phyloP scores from a whole-genome alignment of 2,888 invertebrate genomes.

The Ischnura elegans region DNA sequence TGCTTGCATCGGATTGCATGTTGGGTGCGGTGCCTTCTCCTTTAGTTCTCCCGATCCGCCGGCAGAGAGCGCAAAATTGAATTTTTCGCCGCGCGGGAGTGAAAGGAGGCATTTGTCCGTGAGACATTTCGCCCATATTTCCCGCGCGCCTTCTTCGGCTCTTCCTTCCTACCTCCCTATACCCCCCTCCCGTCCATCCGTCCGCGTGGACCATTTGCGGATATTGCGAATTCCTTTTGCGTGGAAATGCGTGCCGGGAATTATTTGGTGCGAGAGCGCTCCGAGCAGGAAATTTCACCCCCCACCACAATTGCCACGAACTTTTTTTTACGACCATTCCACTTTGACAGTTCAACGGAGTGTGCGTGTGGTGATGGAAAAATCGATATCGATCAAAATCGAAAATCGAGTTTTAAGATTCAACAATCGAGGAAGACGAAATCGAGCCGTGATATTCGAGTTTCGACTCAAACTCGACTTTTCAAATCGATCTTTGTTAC shows the following conservation, averaged over 20 bases:
- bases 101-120: not conserved
- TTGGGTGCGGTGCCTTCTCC: not conserved
- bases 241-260: conserved; percentile 4
- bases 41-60: not conserved
- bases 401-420: too few species aligned
- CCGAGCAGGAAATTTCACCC: not conserved
- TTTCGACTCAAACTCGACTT: too few species aligned
- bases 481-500: too few species aligned
- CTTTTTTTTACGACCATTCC: too few species aligned
- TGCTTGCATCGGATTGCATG: not conserved
- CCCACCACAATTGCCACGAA: not conserved
- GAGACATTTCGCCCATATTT: not conserved
- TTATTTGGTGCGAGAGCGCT: not conserved
- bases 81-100: conserved; percentile 5
- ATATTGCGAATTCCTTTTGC: conserved; percentile 27
- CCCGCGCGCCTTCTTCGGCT: not conserved
- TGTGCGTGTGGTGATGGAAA: too few species aligned
- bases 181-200: not conserved
- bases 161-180: not conserved
- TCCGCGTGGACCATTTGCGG: not conserved
- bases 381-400: too few species aligned
- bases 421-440: too few species aligned
- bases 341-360: too few species aligned
- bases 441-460: too few species aligned
- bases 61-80: not conserved